These are phyloP conservation scores for Phalacrocorax carbo DNA, from an alignment of 2,113 vertebrate genomes.

Conservation along the genomic window DNA sequence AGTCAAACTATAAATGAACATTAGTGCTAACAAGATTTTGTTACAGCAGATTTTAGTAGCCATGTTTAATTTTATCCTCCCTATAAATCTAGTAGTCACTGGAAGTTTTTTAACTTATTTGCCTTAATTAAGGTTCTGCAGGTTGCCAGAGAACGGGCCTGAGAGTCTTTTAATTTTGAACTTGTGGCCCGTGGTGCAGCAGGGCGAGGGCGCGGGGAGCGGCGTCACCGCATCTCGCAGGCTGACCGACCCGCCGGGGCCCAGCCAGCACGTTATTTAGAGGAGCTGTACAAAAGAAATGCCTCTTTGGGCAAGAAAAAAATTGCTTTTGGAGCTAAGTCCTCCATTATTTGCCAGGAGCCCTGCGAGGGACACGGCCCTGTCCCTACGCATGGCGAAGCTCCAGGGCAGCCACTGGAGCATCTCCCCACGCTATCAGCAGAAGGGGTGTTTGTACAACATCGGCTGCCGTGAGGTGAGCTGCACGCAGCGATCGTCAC, in stretches of 20 bases:
- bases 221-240: neutral
- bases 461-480: neutral
- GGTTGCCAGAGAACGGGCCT: conserved; percentile 30
- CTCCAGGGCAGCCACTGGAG: neutral
- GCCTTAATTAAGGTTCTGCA: conserved; percentile 71
- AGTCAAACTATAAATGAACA: conserved; percentile 81
- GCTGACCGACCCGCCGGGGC: neutral
- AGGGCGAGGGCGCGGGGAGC: neutral
- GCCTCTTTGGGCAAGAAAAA: neutral
- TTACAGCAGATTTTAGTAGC: conserved; percentile 75
- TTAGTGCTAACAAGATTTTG: conserved; percentile 78
- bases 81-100: conserved; percentile 68
- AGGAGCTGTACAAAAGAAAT: neutral
- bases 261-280: neutral
- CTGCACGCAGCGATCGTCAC: fast-evolving
- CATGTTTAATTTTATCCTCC: conserved; percentile 77
- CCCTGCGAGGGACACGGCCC: neutral
- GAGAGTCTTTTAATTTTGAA: conserved; percentile 44
- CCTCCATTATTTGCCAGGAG: neutral
- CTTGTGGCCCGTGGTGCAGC: neutral
- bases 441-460: neutral
- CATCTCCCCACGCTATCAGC: neutral
- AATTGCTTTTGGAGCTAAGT: neutral
- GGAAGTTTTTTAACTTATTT: conserved; percentile 63
- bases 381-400: fast-evolving